A percentile compares a stretch with the other conserved stretches of the same genome.
Evolutionary conservation across 2,888 invertebrate species (phyloP).

Genomic region (Acanthoscelides obtectus): DNA sequence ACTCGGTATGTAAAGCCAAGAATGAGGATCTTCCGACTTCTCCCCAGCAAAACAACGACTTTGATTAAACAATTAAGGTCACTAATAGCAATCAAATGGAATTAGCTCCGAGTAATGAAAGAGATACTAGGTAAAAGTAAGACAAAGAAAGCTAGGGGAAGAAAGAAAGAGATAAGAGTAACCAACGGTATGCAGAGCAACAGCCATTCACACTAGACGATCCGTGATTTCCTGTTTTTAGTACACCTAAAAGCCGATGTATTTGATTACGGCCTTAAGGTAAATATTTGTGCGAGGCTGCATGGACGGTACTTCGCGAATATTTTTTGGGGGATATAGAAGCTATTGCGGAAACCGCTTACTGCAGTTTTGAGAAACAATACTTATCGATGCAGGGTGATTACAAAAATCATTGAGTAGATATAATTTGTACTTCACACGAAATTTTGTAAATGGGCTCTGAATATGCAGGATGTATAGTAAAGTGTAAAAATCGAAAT

Average conservation of each 20-base stretch:
- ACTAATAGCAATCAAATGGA: background rate
- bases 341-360: too few species aligned
- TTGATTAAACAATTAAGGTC: background rate
- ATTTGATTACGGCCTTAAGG: constrained; percentile 1
- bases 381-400: too few species aligned
- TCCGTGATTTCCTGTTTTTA: constrained; percentile 1
- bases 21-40: background rate
- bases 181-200: background rate
- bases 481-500: too few species aligned
- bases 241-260: constrained; percentile 1
- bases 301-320: background rate
- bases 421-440: too few species aligned
- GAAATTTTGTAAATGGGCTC: too few species aligned
- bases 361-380: too few species aligned
- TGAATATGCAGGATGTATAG: too few species aligned
- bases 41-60: background rate
- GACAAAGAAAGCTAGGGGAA: background rate
- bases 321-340: background rate
- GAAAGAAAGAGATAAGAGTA: background rate
- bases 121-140: background rate
- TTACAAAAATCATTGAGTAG: too few species aligned
- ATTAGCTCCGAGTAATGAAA: background rate
- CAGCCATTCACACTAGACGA: constrained; percentile 16
- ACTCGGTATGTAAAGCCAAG: too few species aligned
- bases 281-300: background rate